These are phyloP conservation scores for Micropterix aruncella DNA, from an alignment of 2,888 invertebrate genomes.

Conservation along the genomic window DNA sequence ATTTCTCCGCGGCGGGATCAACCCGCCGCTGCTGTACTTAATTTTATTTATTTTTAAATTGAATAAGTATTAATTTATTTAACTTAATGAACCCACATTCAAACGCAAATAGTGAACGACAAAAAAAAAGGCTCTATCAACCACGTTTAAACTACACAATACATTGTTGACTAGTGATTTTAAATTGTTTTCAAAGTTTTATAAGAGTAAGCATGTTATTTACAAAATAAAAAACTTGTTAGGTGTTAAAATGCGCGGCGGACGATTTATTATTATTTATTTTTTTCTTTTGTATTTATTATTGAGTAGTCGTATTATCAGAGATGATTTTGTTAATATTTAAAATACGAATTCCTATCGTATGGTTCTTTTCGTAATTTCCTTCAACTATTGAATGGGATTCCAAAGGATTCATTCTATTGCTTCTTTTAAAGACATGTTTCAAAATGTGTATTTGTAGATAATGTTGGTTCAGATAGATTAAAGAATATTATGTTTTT, in stretches of 20 bases:
- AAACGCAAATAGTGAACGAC: neutral
- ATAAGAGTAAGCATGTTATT: conserved; percentile 17
- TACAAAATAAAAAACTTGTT: neutral
- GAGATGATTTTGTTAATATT: neutral
- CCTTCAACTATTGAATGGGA: neutral
- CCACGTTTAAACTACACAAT: neutral
- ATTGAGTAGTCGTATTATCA: too few species aligned
- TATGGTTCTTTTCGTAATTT: neutral
- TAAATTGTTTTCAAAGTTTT: conserved; percentile 43
- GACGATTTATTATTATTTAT: neutral
- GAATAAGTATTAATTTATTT: too few species aligned
- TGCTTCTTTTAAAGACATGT: neutral
- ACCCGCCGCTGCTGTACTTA: too few species aligned
- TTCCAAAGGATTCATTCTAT: neutral
- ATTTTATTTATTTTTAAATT: too few species aligned
- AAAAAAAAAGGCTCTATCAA: too few species aligned
- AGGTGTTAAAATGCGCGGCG: neutral
- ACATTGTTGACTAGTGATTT: conserved; percentile 43
- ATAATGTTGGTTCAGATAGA: neutral
- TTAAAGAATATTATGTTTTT: neutral
- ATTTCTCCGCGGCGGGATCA: too few species aligned
- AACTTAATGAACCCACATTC: too few species aligned
- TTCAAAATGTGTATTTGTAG: neutral
- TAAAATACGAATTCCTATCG: neutral
- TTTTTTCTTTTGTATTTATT: neutral